Percentiles rank a stretch among this genome's conserved stretches.
Evolutionary conservation across 2,797 vertebrate species (phyloP).

Genomic region (Phataginus tetradactyla): DNA sequence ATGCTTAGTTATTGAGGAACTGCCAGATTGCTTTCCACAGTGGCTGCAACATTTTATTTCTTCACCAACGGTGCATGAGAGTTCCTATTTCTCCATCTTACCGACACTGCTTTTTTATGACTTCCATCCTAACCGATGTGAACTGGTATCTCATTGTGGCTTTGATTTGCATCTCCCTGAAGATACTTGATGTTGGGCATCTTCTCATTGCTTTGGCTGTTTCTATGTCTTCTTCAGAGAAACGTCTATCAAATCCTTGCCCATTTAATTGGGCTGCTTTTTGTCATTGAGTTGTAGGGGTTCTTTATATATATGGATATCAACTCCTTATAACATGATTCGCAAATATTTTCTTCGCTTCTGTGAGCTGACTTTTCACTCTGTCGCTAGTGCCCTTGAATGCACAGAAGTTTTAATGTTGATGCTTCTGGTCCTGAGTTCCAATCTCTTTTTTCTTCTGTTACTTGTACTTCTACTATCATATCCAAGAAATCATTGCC

Average conservation of each 20-base stretch:
- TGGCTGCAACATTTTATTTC: accelerated
- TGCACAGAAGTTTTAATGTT: background rate
- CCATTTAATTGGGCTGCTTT: background rate
- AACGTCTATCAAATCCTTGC: background rate
- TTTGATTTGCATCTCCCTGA: background rate
- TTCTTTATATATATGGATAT: background rate
- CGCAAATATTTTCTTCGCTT: too few species aligned
- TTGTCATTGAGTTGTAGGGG: background rate
- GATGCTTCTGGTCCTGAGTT: background rate
- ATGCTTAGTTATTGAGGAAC: too few species aligned
- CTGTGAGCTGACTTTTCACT: background rate
- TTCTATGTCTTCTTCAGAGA: background rate
- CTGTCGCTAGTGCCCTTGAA: background rate
- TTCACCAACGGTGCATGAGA: accelerated
- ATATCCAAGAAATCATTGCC: background rate
- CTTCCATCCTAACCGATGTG: too few species aligned
- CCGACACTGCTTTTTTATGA: accelerated
- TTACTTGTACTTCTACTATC: background rate
- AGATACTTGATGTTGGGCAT: background rate
- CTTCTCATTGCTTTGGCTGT: background rate
- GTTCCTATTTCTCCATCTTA: background rate
- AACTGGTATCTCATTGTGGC: accelerated
- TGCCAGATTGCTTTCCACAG: accelerated
- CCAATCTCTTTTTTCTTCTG: background rate
- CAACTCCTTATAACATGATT: background rate